Conservation (phyloP, 1,140 invertebrate genomes). For the Drosophila tsacasi region DNA sequence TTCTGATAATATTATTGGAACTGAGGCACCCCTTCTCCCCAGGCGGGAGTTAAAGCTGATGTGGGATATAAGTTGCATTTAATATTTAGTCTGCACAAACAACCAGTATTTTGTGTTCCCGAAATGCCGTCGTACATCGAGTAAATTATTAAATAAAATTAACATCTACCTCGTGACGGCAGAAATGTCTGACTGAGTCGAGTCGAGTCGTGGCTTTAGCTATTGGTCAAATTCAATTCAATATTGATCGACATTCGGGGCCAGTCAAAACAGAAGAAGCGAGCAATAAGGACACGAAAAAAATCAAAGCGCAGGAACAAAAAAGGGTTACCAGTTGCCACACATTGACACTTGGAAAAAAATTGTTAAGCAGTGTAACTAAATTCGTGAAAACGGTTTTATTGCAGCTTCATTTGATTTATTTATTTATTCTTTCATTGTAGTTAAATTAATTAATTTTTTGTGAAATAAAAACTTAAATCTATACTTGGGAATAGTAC, state of each 20-base stretch:
- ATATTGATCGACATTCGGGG: slow-evolving; percentile 65
- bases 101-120: slow-evolving; percentile 8
- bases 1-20: slow-evolving; percentile 70
- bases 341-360: slow-evolving; percentile 6
- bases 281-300: slow-evolving; percentile 45
- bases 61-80: slow-evolving; percentile 14
- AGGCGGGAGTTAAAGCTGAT: not conserved
- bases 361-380: not conserved
- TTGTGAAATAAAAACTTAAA: not conserved
- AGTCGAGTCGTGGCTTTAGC: slow-evolving; percentile 24
- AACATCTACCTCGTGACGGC: slow-evolving; percentile 43
- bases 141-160: slow-evolving; percentile 72
- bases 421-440: not conserved
- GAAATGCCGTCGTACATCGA: slow-evolving; percentile 13
- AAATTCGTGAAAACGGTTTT: too few species aligned
- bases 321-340: slow-evolving; percentile 58
- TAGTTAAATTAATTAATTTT: not conserved
- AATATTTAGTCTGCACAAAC: slow-evolving; percentile 30
- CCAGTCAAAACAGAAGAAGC: slow-evolving; percentile 11
- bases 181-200: slow-evolving; percentile 9
- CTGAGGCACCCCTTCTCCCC: not conserved
- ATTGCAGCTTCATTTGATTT: not conserved
- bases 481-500: not conserved
- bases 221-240: slow-evolving; percentile 74
- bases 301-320: slow-evolving; percentile 50